Percentiles rank a stretch among this genome's conserved stretches.
Evolutionary conservation across 1,140 invertebrate genomes (phyloP).

Genomic region (Monomorium pharaonis): DNA sequence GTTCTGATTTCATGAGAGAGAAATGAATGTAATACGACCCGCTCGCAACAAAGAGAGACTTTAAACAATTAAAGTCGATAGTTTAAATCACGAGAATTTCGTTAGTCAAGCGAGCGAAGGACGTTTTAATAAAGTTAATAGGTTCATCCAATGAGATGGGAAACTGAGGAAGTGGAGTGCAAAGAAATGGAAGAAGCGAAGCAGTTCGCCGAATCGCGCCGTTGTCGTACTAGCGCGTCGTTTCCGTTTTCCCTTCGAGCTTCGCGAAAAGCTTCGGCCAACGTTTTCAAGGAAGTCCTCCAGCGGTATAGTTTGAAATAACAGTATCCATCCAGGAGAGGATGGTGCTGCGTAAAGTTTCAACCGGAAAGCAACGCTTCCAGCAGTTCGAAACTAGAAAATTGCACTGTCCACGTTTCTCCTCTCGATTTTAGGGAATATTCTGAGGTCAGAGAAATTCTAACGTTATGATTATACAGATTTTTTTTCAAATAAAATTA

Average conservation of each 20-base stretch:
- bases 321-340: conserved; percentile 44
- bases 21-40: conserved; percentile 30
- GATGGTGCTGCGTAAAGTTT: conserved; percentile 43
- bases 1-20: conserved; percentile 37
- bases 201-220: conserved; percentile 21
- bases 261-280: conserved; percentile 35
- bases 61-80: conserved; percentile 54
- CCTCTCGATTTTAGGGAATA: conserved; percentile 36
- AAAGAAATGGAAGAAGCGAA: conserved; percentile 43
- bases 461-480: neutral
- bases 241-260: conserved; percentile 31
- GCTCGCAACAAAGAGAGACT: conserved; percentile 9
- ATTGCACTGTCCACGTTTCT: conserved; percentile 34
- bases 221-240: conserved; percentile 30
- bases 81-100: conserved; percentile 49
- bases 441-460: conserved; percentile 13
- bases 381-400: conserved; percentile 51
- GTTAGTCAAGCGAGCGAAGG: conserved; percentile 1
- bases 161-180: conserved; percentile 45
- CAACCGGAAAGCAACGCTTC: conserved; percentile 38
- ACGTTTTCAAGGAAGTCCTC: conserved; percentile 48
- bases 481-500: neutral
- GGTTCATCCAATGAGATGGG: conserved; percentile 46
- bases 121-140: conserved; percentile 63
- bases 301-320: conserved; percentile 57